Conservation (phyloP, 1,140 invertebrate genomes). For the Achatina immaculata region DNA sequence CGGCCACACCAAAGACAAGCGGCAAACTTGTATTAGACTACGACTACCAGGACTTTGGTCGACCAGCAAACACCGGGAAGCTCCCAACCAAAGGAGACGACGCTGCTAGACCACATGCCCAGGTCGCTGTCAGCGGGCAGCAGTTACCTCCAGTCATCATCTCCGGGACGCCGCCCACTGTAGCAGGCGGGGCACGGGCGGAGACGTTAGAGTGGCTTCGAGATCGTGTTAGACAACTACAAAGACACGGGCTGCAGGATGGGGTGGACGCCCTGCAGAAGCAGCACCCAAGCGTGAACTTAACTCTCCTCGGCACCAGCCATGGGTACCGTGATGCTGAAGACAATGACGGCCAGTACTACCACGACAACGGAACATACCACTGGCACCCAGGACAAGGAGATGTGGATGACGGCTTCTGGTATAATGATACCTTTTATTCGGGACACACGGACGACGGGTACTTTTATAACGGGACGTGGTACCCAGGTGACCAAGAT, state of each 20-base stretch:
- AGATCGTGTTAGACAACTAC: not conserved
- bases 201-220: slow-evolving; percentile 29
- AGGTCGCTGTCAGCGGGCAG: not conserved
- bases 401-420: slow-evolving; percentile 27
- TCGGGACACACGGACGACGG: not conserved
- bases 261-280: slow-evolving; percentile 35
- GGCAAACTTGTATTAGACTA: not conserved
- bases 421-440: slow-evolving; percentile 19
- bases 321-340: not conserved
- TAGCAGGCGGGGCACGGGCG: not conserved
- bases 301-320: slow-evolving; percentile 11
- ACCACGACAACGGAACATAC: not conserved
- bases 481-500: slow-evolving; percentile 1
- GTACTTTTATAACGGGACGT: slow-evolving; percentile 25
- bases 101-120: not conserved
- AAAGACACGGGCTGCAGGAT: not conserved
- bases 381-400: not conserved
- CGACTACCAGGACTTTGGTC: slow-evolving; percentile 13
- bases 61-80: not conserved
- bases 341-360: not conserved
- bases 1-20: not conserved
- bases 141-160: not conserved
- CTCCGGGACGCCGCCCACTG: not conserved
- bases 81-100: not conserved
- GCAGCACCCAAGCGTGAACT: slow-evolving; percentile 35